phyloP scores from a whole-genome alignment of 2,113 vertebrate genomes.

The Malurus cyaneus region DNA sequence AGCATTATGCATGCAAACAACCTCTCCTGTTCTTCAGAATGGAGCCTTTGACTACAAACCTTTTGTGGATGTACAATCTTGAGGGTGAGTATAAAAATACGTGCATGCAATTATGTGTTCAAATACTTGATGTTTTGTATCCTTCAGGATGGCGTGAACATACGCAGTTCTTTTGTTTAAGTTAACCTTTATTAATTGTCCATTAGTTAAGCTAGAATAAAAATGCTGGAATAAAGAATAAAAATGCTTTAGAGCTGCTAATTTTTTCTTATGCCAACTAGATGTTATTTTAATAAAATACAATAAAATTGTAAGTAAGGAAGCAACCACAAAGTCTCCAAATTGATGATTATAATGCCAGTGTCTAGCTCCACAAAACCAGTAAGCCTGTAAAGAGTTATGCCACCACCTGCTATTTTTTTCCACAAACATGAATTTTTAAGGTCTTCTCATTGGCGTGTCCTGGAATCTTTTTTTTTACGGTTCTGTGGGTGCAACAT shows the following conservation, averaged over 20 bases:
- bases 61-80: not conserved
- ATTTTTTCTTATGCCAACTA: not conserved
- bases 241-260: not conserved
- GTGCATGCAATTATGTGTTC: not conserved
- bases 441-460: not conserved
- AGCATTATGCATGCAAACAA: not conserved
- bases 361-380: not conserved
- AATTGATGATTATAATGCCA: not conserved
- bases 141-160: not conserved
- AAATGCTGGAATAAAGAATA: not conserved
- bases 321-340: not conserved
- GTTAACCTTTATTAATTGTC: not conserved
- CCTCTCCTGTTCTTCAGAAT: not conserved
- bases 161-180: not conserved
- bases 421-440: not conserved
- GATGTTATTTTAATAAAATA: not conserved
- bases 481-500: not conserved
- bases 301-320: not conserved
- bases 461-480: not conserved
- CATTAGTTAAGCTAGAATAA: not conserved
- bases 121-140: not conserved
- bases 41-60: not conserved
- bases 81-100: not conserved
- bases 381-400: not conserved
- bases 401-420: not conserved